These are phyloP conservation scores for Apotomis capreana DNA, from an alignment of 2,888 invertebrate genomes.

Conservation along the genomic window DNA sequence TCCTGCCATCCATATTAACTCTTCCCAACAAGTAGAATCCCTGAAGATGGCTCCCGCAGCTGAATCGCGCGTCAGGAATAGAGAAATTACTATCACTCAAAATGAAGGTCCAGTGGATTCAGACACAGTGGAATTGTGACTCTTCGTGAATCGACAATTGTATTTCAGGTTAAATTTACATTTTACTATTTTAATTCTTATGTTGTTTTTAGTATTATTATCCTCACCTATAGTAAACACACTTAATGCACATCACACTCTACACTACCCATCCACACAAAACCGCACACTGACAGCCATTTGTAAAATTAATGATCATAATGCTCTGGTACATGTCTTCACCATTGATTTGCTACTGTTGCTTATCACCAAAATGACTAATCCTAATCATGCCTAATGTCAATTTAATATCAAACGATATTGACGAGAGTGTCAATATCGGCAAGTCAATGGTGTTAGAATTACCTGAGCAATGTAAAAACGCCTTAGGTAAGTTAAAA, in stretches of 20 bases:
- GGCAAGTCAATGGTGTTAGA: slow-evolving; percentile 4
- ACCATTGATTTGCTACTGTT: background rate
- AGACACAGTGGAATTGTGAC: no score
- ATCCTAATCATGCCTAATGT: background rate
- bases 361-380: background rate
- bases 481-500: background rate
- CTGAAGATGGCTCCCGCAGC: no score
- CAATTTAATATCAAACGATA: background rate
- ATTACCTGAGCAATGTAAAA: slow-evolving; percentile 9
- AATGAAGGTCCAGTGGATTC: no score
- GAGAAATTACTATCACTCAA: no score
- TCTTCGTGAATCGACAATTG: no score
- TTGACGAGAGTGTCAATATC: slow-evolving; percentile 18
- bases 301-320: background rate
- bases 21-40: no score
- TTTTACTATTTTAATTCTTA: no score
- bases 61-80: no score
- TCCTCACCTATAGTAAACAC: background rate
- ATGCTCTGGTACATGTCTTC: background rate
- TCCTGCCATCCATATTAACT: no score
- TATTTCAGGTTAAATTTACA: no score
- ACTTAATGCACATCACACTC: background rate
- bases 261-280: background rate
- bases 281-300: background rate
- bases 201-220: no score